Evolutionary conservation across 1,140 invertebrate species (phyloP).

Genomic region (Ctenoplectra terminalis): DNA sequence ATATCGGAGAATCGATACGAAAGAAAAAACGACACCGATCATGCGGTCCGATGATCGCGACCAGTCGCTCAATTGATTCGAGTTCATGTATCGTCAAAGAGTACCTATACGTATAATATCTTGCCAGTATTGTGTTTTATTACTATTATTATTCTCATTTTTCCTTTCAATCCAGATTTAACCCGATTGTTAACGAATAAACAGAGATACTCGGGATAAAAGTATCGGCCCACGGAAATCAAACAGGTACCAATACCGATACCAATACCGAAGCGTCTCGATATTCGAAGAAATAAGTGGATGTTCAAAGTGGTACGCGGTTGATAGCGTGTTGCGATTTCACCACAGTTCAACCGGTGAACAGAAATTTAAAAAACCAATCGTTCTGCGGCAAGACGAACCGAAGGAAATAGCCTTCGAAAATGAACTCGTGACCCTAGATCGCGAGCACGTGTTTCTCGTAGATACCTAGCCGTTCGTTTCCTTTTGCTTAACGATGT

Average conservation of each 20-base stretch:
- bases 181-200: not conserved
- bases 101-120: too few relatives aligned
- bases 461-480: not conserved
- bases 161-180: not conserved
- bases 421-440: not conserved
- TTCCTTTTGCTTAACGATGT: too few relatives aligned
- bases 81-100: not conserved
- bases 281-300: not conserved
- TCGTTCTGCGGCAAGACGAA: too few relatives aligned
- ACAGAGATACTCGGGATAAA: not conserved
- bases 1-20: not conserved
- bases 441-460: not conserved
- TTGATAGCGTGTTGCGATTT: not conserved
- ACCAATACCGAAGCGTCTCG: not conserved
- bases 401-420: not conserved
- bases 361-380: not conserved
- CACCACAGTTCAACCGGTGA: not conserved
- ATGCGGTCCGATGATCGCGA: not conserved
- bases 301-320: too few relatives aligned
- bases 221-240: not conserved
- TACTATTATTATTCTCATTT: not conserved
- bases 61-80: not conserved
- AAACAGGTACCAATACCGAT: too few relatives aligned
- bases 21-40: too few relatives aligned
- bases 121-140: not conserved